Evolutionary conservation across 2,888 invertebrate genomes (phyloP), one percentile per base, ranked within the genome.

Genomic region (Lasioglossum zephyrum): DNA sequence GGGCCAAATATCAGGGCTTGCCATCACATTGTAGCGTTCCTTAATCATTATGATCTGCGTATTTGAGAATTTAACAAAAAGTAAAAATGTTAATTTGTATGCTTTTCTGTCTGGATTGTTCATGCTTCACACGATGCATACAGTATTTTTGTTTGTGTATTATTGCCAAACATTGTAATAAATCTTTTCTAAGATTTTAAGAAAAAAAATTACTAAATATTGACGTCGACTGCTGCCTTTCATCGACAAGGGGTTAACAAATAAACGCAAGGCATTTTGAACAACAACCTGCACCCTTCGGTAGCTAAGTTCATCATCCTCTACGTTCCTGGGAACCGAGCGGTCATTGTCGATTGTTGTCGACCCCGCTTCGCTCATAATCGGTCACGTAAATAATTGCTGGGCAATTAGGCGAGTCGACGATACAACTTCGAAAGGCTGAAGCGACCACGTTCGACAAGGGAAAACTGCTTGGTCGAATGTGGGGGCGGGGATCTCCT

Each of bases 271-370:
- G 22, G 9, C 22, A 9, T n/a, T 4, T 9, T 57, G 9, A 4
- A 8, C n/a, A 9, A 57, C 11, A 57, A n/a, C 0, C 57, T 57
- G n/a, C 57, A n/a, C 57, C n/a, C 57, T 57, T n/a, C 11, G 57
- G 4, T n/a, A 57, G 22, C 22, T 22, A 22, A 53, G 57, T n/a
- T 53, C 22, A 9, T 22, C 22, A n/a, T 53, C 9, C 2, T n/a
- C 22, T 6, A 26, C 57, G 39, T 53, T 74, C 77, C 77, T 87
- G 87, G 87, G 87, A 87, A 87, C 57, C 79, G 79, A 84, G 81
- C 72, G 63, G 36, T 77, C 77, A 87, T 79, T 79, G 87, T 79
- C 87, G 87, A 87, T 87, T 87, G 81, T 84, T 87, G 87, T 66
- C 36, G 63, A 79, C 70, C 77, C 63, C 77, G 47, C 57, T n/a